Percentiles rank a stretch among this genome's conserved stretches.
Evolutionary conservation across 2,888 invertebrate genomes (phyloP).

Genomic region (Platycheirus rosarum): DNA sequence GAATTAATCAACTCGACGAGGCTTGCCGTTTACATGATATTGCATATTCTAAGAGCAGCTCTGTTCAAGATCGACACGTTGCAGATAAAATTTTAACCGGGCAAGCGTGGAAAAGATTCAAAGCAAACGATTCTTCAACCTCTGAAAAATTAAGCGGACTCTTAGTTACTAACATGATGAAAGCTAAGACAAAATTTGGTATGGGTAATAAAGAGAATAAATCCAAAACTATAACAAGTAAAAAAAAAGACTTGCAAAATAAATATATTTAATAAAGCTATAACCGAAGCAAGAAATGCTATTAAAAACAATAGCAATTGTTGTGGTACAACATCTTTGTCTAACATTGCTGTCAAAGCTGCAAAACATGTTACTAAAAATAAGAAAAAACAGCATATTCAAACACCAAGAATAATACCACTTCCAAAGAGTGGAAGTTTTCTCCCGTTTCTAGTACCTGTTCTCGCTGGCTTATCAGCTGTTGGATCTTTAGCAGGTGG

Average conservation of each 20-base stretch:
- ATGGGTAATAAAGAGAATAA: too few species aligned
- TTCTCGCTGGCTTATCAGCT: constrained; percentile 79
- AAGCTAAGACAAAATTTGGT: too few species aligned
- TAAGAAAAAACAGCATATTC: not conserved
- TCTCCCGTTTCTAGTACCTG: constrained; percentile 76
- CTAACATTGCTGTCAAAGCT: constrained; percentile 32
- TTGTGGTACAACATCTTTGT: constrained; percentile 49
- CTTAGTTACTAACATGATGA: too few species aligned
- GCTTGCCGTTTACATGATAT: constrained; percentile 73
- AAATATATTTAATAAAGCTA: not conserved
- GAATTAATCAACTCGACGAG: constrained; percentile 75
- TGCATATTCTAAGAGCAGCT: constrained; percentile 42
- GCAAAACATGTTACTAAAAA: constrained; percentile 23
- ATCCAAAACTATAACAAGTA: not conserved
- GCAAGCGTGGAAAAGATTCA: constrained; percentile 41
- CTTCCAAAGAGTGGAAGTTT: not conserved
- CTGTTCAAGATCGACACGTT: constrained; percentile 5
- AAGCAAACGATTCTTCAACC: not conserved
- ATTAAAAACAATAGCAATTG: constrained; percentile 3
- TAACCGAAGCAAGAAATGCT: not conserved
- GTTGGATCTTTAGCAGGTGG: constrained; percentile 76
- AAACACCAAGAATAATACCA: not conserved
- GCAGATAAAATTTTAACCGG: constrained; percentile 35
- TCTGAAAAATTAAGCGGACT: too few species aligned
- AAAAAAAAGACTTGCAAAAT: not conserved